Base-by-base conservation (phyloP, 2,888 invertebrate genomes). In the Melangyna quadrimaculata region DNA sequence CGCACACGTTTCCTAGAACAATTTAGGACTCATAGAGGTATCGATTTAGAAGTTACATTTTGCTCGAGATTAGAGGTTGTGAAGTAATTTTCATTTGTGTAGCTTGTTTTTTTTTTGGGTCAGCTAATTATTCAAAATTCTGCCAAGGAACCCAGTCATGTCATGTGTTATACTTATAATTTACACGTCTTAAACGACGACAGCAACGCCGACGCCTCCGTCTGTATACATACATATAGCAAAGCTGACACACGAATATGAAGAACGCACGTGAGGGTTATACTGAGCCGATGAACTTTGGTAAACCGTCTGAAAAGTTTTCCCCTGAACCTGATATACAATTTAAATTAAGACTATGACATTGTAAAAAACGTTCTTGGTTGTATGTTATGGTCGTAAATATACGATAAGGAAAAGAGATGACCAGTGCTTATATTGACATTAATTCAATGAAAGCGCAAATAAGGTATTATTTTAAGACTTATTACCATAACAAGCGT, bases 1-100 rank as follows among this genome's bases (percentile, higher is more conserved):
- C 82, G 78, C 78, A 78, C 63, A 73, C 48, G 43, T 51, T 79
- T 48, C 12, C 65, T 45, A 45, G 17, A 48, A 43, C 57, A 53
- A 43, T 45, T 69, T 55, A 48, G 65, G 45, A 53, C 14, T 65
- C 45, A 7, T 59, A 48, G 22, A 43, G 43, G 19, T 63, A 78
- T 78, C 43, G 71, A 81, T 81, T 40, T n/a, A 43, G 40, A 61
- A 74, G 48, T 45, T 17, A 75, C 22, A 35, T 70, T 75, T 29
- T 37, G 19, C 32, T 55, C 12, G 17, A 65, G 53, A 55, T 70
- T 63, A 22, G 37, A 70, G 55, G 37, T 70, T 53, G 51, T 61
- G 71, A 45, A 57, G 43, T 14, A 55, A 45, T 59, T 24, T 59
- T 14, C 12, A 27, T 48, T 35, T 63, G 27, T 74, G 65, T 55